A percentile compares a stretch with the other conserved stretches of the same genome.
These are phyloP conservation scores for Nomada hirtipes DNA, from an alignment of 2,888 invertebrate genomes.

Conservation along the genomic window DNA sequence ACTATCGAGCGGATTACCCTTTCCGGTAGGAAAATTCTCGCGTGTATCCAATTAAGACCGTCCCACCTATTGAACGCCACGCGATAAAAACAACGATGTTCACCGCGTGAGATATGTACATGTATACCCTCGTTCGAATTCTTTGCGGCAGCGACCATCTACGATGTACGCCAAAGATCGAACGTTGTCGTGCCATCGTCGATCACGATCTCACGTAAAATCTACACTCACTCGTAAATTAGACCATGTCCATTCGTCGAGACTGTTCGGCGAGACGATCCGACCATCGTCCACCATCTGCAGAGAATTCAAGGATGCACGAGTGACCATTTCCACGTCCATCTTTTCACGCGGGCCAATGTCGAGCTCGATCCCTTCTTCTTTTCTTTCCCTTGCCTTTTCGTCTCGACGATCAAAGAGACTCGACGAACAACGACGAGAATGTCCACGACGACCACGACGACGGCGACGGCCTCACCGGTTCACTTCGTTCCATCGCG, in stretches of 20 bases:
- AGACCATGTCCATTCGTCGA: constrained; percentile 88
- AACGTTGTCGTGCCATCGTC: not conserved
- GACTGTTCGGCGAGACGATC: constrained; percentile 85
- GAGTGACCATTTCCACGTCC: constrained; percentile 82
- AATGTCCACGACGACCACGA: constrained; percentile 9
- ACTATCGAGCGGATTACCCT: not conserved
- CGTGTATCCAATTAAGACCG: not conserved
- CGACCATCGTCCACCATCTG: constrained; percentile 85
- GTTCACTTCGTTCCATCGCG: constrained; percentile 54
- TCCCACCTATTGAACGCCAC: not conserved
- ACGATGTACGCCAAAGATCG: not conserved
- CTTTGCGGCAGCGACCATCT: no score
- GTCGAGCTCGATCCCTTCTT: not conserved
- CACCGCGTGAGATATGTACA: not conserved
- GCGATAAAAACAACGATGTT: not conserved
- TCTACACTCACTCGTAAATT: constrained; percentile 86
- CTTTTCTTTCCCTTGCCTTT: not conserved
- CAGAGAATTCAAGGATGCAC: constrained; percentile 86
- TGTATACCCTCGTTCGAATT: no score
- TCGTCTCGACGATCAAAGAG: constrained; percentile 25
- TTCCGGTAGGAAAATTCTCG: not conserved
- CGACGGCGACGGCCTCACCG: constrained; percentile 12
- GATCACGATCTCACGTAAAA: not conserved
- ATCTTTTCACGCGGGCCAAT: constrained; percentile 59
- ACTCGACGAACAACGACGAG: constrained; percentile 16